Conservation (phyloP, 2,113 vertebrate genomes). For the Rana temporaria region DNA sequence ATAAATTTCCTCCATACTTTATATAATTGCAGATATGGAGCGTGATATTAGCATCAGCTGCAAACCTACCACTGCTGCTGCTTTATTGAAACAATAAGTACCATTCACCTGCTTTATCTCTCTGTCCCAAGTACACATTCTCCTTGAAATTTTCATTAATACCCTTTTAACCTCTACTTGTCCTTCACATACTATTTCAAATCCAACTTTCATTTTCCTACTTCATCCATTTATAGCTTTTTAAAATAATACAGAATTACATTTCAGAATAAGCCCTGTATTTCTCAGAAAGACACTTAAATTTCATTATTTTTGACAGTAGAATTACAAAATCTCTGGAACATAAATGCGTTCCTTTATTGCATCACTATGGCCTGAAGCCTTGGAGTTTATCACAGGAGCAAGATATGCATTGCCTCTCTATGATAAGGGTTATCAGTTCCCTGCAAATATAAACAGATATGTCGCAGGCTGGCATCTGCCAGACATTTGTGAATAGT, state of each 20-base stretch:
- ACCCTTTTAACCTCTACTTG: conserved; percentile 17
- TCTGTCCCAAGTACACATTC: background rate
- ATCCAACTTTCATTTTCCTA: conserved; percentile 10
- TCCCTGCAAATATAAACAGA: conserved; percentile 58
- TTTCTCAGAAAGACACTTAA: conserved; percentile 49
- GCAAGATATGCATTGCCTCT: conserved; percentile 64
- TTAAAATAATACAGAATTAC: conserved; percentile 55
- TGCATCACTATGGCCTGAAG: conserved; percentile 61
- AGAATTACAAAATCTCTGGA: conserved; percentile 50
- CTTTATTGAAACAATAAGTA: conserved; percentile 1
- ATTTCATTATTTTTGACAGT: conserved; percentile 57
- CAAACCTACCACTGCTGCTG: background rate
- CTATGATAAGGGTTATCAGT: conserved; percentile 64
- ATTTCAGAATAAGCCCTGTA: conserved; percentile 39
- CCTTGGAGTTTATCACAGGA: conserved; percentile 63
- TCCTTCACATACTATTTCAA: conserved; percentile 19
- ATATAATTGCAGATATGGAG: background rate
- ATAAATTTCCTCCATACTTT: background rate
- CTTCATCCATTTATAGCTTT: conserved; percentile 17
- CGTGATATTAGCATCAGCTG: background rate
- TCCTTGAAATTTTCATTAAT: conserved; percentile 3
- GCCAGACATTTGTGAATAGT: conserved; percentile 55
- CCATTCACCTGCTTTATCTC: background rate
- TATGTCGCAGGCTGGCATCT: conserved; percentile 58
- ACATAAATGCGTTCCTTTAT: conserved; percentile 58